Evolutionary conservation across 1,140 invertebrate species (phyloP).

Genomic region (Orchesella cincta): DNA sequence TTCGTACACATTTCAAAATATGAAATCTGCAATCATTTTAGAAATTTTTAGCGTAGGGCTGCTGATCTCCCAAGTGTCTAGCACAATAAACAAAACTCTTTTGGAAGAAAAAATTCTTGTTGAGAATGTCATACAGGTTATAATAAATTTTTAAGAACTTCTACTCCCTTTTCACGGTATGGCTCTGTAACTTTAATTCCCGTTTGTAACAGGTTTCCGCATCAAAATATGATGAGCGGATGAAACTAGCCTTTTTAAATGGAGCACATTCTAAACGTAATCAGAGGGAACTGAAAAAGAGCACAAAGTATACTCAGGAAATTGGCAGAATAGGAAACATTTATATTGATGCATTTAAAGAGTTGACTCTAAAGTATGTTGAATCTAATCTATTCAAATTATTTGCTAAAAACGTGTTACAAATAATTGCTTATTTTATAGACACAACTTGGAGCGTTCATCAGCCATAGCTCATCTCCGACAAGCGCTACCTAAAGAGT

Average conservation of each 20-base stretch:
- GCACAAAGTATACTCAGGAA: neutral
- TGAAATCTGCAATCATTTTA: too few relatives aligned
- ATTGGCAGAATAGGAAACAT: slow-evolving; percentile 4
- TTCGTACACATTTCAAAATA: too few relatives aligned
- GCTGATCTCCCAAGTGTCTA: too few relatives aligned
- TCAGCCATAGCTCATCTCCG: neutral
- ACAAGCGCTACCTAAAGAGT: neutral
- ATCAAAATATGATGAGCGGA: neutral
- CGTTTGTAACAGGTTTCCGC: too few relatives aligned
- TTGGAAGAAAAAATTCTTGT: too few relatives aligned
- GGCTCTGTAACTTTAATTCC: too few relatives aligned
- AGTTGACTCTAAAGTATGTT: neutral
- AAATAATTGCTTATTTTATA: neutral
- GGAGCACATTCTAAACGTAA: neutral
- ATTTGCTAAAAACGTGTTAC: neutral
- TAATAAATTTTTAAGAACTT: too few relatives aligned
- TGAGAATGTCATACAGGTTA: too few relatives aligned
- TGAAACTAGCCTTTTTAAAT: neutral
- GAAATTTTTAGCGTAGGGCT: too few relatives aligned
- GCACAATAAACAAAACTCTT: too few relatives aligned
- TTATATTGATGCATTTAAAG: neutral
- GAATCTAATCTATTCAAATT: neutral
- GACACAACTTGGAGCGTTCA: neutral
- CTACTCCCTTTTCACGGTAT: too few relatives aligned
- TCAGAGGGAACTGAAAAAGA: neutral